Percentiles rank a stretch among this genome's conserved stretches.
Evolutionary conservation across 1,140 invertebrate species (phyloP).

Genomic region (Bathynomus jamesi): DNA sequence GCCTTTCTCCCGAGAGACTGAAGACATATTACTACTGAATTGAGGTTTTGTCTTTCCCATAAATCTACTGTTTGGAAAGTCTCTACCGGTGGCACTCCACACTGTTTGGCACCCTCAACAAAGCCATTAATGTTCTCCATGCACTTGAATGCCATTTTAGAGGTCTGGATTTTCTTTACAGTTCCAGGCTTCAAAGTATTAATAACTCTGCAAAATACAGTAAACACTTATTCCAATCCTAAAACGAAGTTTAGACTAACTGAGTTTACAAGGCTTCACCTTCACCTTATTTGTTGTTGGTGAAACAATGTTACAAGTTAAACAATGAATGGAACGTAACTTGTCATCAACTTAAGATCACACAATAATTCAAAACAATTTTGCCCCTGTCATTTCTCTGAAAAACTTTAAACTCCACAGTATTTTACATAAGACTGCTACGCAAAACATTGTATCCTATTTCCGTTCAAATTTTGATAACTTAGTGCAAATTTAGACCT

Average conservation of each 20-base stretch:
- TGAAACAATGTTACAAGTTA: too few species aligned
- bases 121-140: slow-evolving; percentile 99
- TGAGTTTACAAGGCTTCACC: not conserved
- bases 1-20: slow-evolving; percentile 93
- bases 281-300: not conserved
- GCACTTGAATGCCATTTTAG: slow-evolving; percentile 88
- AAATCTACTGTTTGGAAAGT: slow-evolving; percentile 96
- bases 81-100: slow-evolving; percentile 89
- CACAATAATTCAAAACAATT: too few species aligned
- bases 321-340: too few species aligned
- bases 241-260: not conserved
- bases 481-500: too few species aligned
- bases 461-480: too few species aligned
- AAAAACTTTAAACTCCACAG: too few species aligned
- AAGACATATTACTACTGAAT: slow-evolving; percentile 88
- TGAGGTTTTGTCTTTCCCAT: slow-evolving; percentile 90
- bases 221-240: too few species aligned
- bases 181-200: slow-evolving; percentile 67
- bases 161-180: slow-evolving; percentile 80
- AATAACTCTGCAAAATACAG: slow-evolving; percentile 59
- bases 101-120: slow-evolving; percentile 69
- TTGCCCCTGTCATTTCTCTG: too few species aligned
- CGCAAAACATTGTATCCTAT: too few species aligned
- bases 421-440: too few species aligned
- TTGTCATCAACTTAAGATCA: too few species aligned